Conservation (phyloP, 2,888 invertebrate genomes). For the Drosophila birchii region DNA sequence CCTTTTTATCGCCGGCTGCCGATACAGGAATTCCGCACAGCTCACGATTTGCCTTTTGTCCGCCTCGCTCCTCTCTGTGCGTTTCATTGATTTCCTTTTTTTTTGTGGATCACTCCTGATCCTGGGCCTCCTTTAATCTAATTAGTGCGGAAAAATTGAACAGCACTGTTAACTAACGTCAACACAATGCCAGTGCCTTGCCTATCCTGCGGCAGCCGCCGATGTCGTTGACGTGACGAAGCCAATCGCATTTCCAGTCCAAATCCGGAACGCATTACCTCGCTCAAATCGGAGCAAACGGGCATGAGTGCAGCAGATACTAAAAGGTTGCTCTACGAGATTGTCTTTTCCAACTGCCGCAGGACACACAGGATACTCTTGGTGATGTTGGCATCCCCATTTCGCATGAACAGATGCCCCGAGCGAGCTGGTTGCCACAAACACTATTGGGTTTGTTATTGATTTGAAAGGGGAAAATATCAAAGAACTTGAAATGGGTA, state of each 20-base stretch:
- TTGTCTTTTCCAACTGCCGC: constrained; percentile 22
- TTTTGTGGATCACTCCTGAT: constrained; percentile 48
- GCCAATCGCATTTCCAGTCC: constrained; percentile 67
- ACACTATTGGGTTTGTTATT: constrained; percentile 20
- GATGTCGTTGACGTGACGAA: constrained; percentile 66
- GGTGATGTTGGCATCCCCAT: constrained; percentile 65
- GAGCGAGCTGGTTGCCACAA: not conserved
- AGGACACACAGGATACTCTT: constrained; percentile 49
- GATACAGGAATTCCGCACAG: constrained; percentile 51
- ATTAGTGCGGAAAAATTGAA: constrained; percentile 78
- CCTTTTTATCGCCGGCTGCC: constrained; percentile 67
- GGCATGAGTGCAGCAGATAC: constrained; percentile 27
- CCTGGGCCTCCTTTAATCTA: constrained; percentile 72
- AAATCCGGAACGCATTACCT: constrained; percentile 42
- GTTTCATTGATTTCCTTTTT: constrained; percentile 45
- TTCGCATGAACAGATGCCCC: constrained; percentile 10
- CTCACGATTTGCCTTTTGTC: constrained; percentile 53
- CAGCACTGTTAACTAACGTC: constrained; percentile 71
- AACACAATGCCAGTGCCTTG: constrained; percentile 64
- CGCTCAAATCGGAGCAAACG: constrained; percentile 22
- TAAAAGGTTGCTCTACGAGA: constrained; percentile 13
- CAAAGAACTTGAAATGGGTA: not conserved
- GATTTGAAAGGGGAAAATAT: not conserved
- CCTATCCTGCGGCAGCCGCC: constrained; percentile 57
- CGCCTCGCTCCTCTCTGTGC: constrained; percentile 34